Percentiles rank a stretch among this genome's conserved stretches.
Conservation (phyloP, 1,140 invertebrate genomes). For the Argopecten irradians region DNA sequence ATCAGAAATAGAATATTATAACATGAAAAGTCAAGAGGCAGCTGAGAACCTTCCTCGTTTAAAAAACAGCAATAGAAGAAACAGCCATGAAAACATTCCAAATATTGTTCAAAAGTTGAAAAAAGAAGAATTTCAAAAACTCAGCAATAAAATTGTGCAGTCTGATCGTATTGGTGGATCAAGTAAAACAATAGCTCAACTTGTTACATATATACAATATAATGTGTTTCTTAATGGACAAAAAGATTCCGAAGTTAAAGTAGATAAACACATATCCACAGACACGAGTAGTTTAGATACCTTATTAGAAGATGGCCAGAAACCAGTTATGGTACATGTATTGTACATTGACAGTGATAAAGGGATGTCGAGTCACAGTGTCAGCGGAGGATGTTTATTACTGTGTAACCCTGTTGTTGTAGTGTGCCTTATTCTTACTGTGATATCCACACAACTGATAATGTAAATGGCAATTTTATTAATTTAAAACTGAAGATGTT, state of each 20-base stretch:
- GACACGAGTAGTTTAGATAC: background rate
- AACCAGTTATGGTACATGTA: background rate
- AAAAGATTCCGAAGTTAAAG: background rate
- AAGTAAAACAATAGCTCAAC: background rate
- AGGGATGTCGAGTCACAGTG: background rate
- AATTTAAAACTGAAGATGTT: too few relatives aligned
- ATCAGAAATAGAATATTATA: constrained; percentile 19
- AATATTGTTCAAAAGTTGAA: background rate
- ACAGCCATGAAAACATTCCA: background rate
- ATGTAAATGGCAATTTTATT: too few relatives aligned
- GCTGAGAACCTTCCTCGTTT: background rate
- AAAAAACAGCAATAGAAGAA: background rate
- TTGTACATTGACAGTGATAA: background rate
- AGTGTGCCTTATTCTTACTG: background rate
- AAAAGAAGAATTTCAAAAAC: background rate
- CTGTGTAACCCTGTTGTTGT: background rate
- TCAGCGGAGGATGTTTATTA: background rate
- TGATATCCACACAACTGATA: background rate
- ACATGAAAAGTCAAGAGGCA: background rate
- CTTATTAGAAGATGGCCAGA: background rate
- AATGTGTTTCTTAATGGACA: background rate
- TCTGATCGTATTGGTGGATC: background rate
- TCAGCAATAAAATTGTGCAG: background rate
- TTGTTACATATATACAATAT: constrained; percentile 6
- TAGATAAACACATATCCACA: background rate